Evolutionary conservation across 2,888 invertebrate genomes (phyloP).

Genomic region (Tholera decimalis): DNA sequence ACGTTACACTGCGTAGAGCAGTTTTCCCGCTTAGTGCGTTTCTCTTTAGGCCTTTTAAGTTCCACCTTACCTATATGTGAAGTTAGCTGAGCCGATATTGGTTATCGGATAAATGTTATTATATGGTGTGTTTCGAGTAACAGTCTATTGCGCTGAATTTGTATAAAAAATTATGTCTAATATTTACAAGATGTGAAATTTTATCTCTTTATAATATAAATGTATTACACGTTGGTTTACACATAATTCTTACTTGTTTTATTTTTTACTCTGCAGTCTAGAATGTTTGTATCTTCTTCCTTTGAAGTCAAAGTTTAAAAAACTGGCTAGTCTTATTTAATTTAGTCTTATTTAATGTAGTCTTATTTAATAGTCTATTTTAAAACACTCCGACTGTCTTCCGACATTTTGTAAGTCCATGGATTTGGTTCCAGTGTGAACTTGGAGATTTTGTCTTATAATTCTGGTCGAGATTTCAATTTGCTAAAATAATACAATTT

Average conservation of each 20-base stretch:
- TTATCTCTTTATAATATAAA: conserved; percentile 90
- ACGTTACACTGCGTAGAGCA: not conserved
- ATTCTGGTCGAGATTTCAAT: conserved; percentile 26
- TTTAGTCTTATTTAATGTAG: not conserved
- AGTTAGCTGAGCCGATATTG: conserved; percentile 69
- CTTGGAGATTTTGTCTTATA: not conserved
- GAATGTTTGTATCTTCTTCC: not conserved
- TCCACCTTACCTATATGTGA: conserved; percentile 31
- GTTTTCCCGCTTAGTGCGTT: conserved; percentile 24
- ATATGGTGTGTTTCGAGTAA: conserved; percentile 79
- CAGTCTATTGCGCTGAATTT: conserved; percentile 79
- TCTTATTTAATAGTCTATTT: conserved; percentile 8
- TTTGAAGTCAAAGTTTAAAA: not conserved
- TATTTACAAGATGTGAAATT: conserved; percentile 90
- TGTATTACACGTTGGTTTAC: conserved; percentile 89
- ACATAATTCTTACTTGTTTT: conserved; percentile 70
- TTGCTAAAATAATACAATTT: conserved; percentile 19
- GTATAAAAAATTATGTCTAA: conserved; percentile 83
- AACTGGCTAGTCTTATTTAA: not conserved
- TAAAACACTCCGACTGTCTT: not conserved
- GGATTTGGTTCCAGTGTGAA: conserved; percentile 11
- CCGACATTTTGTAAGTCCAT: conserved; percentile 1
- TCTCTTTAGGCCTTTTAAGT: conserved; percentile 22
- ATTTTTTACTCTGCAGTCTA: conserved; percentile 45
- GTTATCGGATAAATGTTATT: conserved; percentile 73